Evolutionary conservation across 2,113 vertebrate species (phyloP), one percentile per base, ranked within the genome.

Genomic region (Neodon shergylaensis): DNA sequence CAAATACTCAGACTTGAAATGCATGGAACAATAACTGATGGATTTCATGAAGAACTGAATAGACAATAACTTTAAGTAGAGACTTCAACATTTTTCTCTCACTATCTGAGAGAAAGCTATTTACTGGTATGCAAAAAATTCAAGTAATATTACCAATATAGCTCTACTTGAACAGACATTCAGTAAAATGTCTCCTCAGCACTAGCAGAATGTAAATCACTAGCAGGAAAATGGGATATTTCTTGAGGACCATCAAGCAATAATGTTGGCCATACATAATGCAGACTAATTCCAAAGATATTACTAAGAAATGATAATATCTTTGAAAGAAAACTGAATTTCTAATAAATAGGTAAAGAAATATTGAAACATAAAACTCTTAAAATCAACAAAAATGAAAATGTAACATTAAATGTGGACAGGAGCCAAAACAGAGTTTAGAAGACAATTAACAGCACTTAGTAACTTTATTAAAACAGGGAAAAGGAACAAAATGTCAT

Each of bases 331-430:
- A 82, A 68, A 58, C 5, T n/a, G 31, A 0, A 65, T 78, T 77
- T 72, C 24, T 49, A 73, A 78, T 47, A 42, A 83, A 61, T 83
- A 26, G 16, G 12, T 39, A 47, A 88, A 78, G 16, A 77, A 42
- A 22, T 66, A 28, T 79, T 85, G 87, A 16, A 33, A n/a, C 92
- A 70, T 61, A 33, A 94, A 76, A 63, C 1, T 44, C n/a, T 33
- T 65, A 31, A 79, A 94, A 87, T 54, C 10, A 94, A n/a, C 74
- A 16, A 22, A 90, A 31, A 54, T 33, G 8, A 76, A 95, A 92
- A 76, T 16, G 9, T 49, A 84, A 63, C 19, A 61, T 68, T 2
- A 85, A 70, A 82, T 72, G 7, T 54, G 2, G 44, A 52, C 19
- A 14, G 19, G 61, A 94, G 52, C 8, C 61, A 88, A 95, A 87